These are phyloP conservation scores for Chrysocyon brachyurus DNA, from an alignment of 2,797 vertebrate genomes.

Conservation along the genomic window DNA sequence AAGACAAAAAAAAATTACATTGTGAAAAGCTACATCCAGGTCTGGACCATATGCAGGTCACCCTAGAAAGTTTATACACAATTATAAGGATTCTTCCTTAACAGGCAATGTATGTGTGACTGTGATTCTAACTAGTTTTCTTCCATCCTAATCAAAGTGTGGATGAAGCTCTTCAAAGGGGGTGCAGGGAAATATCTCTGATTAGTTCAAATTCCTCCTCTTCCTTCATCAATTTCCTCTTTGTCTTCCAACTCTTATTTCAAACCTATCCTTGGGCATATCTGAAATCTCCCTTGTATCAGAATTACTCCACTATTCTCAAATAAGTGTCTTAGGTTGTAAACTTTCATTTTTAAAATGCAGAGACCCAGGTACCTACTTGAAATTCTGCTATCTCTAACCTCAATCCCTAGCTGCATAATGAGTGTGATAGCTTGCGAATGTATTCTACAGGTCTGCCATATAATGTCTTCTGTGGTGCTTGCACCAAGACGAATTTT, in stretches of 20 bases:
- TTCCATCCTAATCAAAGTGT: neutral
- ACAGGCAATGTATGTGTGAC: neutral
- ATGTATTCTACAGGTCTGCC: neutral
- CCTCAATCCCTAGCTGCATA: neutral
- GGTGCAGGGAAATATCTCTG: neutral
- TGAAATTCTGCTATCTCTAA: neutral
- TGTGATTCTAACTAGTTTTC: neutral
- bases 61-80: neutral
- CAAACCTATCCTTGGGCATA: neutral
- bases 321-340: neutral
- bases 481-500: neutral
- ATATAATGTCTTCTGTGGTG: neutral
- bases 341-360: slow-evolving; percentile 13
- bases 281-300: neutral
- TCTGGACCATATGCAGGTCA: neutral
- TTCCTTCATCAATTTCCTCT: neutral
- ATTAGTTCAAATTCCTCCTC: neutral
- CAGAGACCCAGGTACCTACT: neutral
- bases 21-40: neutral
- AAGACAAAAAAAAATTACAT: neutral
- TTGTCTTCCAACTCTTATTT: neutral
- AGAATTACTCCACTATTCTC: neutral
- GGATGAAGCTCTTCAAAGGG: neutral
- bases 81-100: neutral
- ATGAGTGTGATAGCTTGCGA: neutral